Base-by-base conservation (phyloP, 2,113 vertebrate genomes). In the Camelus dromedarius region DNA sequence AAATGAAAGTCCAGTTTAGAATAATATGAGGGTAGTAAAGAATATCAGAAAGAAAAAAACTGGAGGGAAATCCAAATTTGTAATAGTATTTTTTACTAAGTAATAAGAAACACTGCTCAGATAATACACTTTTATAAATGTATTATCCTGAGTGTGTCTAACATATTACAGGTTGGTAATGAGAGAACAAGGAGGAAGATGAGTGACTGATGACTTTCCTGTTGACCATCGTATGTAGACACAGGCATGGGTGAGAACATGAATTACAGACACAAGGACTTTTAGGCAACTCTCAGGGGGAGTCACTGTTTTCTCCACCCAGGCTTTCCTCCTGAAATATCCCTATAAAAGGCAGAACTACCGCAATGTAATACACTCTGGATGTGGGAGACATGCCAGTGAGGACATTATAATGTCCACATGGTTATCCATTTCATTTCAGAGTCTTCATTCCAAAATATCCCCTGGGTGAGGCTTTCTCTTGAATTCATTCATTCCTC, bases 151-250 rank as follows among this genome's bases (percentile, higher is more conserved):
- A 81, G 69, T 35, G 3, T 79, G 19, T 70, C 76, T 54, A 60
- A 72, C n/a, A 77, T 91, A 38, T 60, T 58, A 92, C 64, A 94
- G 67, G 64, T 89, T 79, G 64, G 7, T 69, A 76, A 85, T 81
- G 8, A 46, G 32, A 56, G 30, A 77, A 56, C 30, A 93, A 66
- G 64, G 48, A 85, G 46, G 42, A 81, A 85, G 14, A 79, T 60
- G 89, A 87, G 20, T 79, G 42, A 10, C 32, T 46, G 70, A 50
- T 24, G 48, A 26, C 60, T 58, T 75, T 69, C 52, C 52, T 56
- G 58, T 50, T 79, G 64, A 32, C 48, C 38, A 83, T 77, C n/a
- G 48, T 4, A 22, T 42, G 26, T 73, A 32, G 26, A n/a, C 48
- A 20, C 11, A 35, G 46, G 12, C 35, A 72, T 67, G 18, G 70